phyloP scores from a whole-genome alignment of 2,113 vertebrate species.

The Dipodomys ordii region DNA sequence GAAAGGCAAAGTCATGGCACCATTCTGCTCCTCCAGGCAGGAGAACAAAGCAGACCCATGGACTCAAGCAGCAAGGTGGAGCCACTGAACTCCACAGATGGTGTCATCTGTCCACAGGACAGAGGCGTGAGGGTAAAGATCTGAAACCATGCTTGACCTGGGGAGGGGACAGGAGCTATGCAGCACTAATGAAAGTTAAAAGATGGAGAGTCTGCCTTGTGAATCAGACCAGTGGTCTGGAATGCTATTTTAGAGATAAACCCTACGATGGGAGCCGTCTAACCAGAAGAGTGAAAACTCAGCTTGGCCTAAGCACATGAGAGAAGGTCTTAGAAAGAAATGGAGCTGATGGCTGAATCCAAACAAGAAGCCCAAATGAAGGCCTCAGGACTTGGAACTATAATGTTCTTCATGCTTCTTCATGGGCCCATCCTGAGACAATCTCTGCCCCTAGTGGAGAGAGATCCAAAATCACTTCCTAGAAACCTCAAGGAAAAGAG shows the following conservation, averaged over 20 bases:
- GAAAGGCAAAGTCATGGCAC: background rate
- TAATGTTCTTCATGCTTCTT: background rate
- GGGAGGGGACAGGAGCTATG: background rate
- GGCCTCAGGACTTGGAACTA: background rate
- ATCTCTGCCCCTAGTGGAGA: background rate
- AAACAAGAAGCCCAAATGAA: background rate
- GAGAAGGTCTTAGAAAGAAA: background rate
- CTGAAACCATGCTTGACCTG: background rate
- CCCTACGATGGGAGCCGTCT: background rate
- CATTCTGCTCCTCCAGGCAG: background rate
- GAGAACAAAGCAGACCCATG: background rate
- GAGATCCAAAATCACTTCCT: background rate
- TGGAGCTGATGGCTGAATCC: background rate
- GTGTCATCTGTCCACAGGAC: fast-evolving
- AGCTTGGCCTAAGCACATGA: background rate
- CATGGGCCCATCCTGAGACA: background rate
- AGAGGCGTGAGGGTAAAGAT: background rate
- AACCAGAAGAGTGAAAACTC: background rate
- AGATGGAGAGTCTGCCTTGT: background rate
- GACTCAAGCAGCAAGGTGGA: background rate
- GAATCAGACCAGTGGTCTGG: background rate
- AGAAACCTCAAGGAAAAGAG: background rate
- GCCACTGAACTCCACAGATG: background rate
- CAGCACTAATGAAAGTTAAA: background rate
- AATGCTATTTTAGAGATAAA: background rate